phyloP scores from a whole-genome alignment of 2,113 vertebrate genomes.

The Tonatia bakeri region DNA sequence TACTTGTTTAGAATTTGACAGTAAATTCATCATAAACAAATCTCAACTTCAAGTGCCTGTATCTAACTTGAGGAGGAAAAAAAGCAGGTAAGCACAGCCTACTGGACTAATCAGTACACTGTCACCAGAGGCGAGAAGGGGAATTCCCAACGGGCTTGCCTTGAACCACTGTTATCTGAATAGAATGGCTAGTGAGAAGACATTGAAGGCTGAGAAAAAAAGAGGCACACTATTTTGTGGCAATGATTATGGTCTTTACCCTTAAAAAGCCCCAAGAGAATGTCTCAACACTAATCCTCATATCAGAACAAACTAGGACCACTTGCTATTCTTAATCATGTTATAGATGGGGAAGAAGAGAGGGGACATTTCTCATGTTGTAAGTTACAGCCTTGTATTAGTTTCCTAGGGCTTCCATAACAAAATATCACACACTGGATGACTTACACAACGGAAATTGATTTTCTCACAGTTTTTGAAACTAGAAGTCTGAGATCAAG shows the following conservation, averaged over 20 bases:
- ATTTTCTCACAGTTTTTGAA: neutral
- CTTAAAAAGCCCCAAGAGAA: neutral
- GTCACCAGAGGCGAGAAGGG: neutral
- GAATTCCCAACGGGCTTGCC: neutral
- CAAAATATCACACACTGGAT: neutral
- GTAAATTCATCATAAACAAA: slow-evolving; percentile 49
- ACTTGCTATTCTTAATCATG: neutral
- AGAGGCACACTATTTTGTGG: neutral
- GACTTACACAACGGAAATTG: neutral
- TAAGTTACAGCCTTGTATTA: neutral
- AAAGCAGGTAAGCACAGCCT: neutral
- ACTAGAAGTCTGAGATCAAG: neutral
- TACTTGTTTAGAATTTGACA: slow-evolving; percentile 35
- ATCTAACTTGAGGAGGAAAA: slow-evolving; percentile 41
- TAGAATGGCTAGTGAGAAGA: neutral
- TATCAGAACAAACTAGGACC: neutral
- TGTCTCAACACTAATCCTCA: neutral
- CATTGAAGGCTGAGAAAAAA: neutral
- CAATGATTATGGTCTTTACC: neutral
- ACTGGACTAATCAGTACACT: neutral
- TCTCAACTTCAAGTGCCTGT: slow-evolving; percentile 32
- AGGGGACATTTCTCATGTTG: neutral
- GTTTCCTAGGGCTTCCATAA: neutral
- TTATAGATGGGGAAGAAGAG: neutral
- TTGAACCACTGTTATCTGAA: slow-evolving; percentile 14